These are phyloP conservation scores for Danaus melanippus DNA, from an alignment of 1,140 invertebrate genomes.

Conservation along the genomic window DNA sequence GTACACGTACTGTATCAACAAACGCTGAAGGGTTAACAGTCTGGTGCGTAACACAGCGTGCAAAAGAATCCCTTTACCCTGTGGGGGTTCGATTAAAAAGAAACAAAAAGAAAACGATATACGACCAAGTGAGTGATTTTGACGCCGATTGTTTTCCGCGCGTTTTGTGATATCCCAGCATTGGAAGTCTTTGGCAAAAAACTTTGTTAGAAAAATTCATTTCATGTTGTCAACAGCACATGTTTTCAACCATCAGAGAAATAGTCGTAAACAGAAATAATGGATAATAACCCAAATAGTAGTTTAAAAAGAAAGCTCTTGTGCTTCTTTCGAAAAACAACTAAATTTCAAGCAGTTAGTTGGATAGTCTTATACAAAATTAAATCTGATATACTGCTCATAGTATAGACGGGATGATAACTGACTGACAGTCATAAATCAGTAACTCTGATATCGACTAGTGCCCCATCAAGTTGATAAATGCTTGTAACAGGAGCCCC, in stretches of 20 bases:
- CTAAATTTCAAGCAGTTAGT: neutral
- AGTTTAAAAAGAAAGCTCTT: too few species aligned
- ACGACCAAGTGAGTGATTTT: constrained; percentile 34
- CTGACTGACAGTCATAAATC: constrained; percentile 51
- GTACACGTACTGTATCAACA: constrained; percentile 35
- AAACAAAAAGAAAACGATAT: constrained; percentile 27
- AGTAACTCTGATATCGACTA: constrained; percentile 39
- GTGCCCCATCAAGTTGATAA: constrained; percentile 51
- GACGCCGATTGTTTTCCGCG: constrained; percentile 31
- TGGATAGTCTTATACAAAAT: constrained; percentile 2
- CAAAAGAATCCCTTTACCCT: constrained; percentile 31
- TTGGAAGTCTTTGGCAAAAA: too few species aligned
- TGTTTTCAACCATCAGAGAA: too few species aligned
- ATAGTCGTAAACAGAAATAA: too few species aligned
- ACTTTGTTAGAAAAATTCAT: too few species aligned
- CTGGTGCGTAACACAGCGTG: constrained; percentile 50
- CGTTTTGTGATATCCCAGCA: constrained; percentile 9
- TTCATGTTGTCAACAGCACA: too few species aligned
- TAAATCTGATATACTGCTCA: constrained; percentile 16
- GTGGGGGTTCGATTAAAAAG: constrained; percentile 36
- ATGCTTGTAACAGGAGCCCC: constrained; percentile 45
- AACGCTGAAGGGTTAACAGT: constrained; percentile 61
- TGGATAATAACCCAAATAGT: too few species aligned
- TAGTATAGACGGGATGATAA: constrained; percentile 23
- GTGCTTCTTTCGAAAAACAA: too few species aligned